Base-by-base conservation (phyloP, 2,113 vertebrate species). In the Myocastor coypus region DNA sequence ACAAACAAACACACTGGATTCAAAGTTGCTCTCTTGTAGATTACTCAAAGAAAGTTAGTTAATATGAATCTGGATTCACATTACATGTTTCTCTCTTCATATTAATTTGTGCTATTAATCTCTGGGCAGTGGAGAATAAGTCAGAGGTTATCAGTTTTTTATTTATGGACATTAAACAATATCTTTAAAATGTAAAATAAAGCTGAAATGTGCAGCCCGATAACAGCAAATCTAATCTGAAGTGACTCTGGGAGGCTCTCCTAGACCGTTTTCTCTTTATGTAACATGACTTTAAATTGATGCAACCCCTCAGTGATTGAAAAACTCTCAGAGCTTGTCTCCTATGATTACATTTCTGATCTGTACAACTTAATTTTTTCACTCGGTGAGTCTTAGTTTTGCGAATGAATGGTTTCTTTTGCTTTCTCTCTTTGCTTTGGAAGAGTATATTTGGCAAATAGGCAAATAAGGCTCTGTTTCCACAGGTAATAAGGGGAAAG, bases 291-390 rank as follows among this genome's bases (percentile, higher is more conserved):
- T 99, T 98, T 97, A 98, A 98, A 99, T 98, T 98, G 98, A 98
- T 98, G 98, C 98, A 98, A 97, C 97, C 98, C 98, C 98, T 98
- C 96, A 98, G 98, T 99, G 99, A 99, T 98, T 99, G 98, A 98
- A 99, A 98, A 98, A 98, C 97, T 98, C 98, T 98, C 98, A 98
- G 98, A 98, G 98, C 98, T 98, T 98, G 98, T 99, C 98, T 99
- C 98, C 98, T 96, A 26, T 98, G 98, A 99, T 99, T 99, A 99
- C 98, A 98, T 98, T 98, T 98, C 98, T 99, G 98, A 98, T 99
- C 98, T 97, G 98, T 98, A 98, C 98, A 98, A 98, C 98, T 99
- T 99, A 98, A 99, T 99, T 98, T 99, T 98, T 98, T 98, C 98
- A 98, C 98, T 98, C 32, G 69, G 97, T 96, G 97, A 97, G 92